Base-by-base conservation (phyloP, 1,140 invertebrate genomes). In the Akabosia matsudoensis region DNA sequence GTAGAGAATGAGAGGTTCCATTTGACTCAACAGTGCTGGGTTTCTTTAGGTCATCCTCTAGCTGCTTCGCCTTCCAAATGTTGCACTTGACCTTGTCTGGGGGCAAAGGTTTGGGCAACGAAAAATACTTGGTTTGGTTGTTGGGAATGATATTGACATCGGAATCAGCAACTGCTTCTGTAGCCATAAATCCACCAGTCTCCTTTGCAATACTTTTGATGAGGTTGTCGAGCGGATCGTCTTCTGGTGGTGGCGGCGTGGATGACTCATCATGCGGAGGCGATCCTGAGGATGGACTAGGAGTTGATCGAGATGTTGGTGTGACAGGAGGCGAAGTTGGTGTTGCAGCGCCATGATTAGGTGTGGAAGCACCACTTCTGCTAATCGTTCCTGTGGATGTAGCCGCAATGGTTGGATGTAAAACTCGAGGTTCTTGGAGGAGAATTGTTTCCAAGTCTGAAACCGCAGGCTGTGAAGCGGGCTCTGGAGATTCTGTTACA, bases 61-160 rank as follows among this genome's bases (percentile, higher is more conserved):
- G 78, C 24, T 45, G 33, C 73, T 83, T 83, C 10, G 83, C 94
- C 88, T 97, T 97, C 34, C 96, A 85, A 83, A 97, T 97, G 87
- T 97, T 97, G 85, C 94, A 97, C 86, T 97, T 97, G 64, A 97
- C 89, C 82, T 95, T 92, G 76, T 95, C 93, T 0, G 92, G 91
- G 37, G 93, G 93, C 37, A 96, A 87, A 14, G 90, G 90, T 80
- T 89, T 89, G 31, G 88, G 83, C 82, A 70, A 83, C 77, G 72
- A 82, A 81, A 79, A 83, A 83, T 79, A 86, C 84, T 76, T 87
- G 79, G 82, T 82, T 79, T 88, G 86, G 76, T 88, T 88, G 80
- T 88, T 88, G 45, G 86, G 84, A 70, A 87, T 83, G 34, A 82
- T 31, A 82, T 81, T 82, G 24, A 78, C 61, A 74, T 79, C 75